These are phyloP conservation scores for Leucopternis melanops DNA, from an alignment of 2,113 vertebrate genomes.

Conservation along the genomic window DNA sequence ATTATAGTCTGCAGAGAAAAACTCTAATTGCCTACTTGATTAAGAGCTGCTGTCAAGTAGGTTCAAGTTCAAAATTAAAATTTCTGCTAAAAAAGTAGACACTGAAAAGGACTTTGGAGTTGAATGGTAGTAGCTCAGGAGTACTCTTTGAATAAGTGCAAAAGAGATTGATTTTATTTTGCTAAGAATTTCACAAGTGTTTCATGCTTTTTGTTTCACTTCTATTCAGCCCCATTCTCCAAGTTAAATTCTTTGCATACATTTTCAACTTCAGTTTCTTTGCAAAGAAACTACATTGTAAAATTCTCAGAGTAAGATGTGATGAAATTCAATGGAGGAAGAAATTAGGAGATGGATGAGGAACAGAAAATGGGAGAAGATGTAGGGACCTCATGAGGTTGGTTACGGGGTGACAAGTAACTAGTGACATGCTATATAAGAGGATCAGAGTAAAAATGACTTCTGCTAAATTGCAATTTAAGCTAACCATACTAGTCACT, in stretches of 20 bases:
- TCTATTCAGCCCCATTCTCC: not conserved
- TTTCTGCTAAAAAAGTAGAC: not conserved
- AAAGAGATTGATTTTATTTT: not conserved
- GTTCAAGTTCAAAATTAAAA: not conserved
- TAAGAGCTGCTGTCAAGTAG: not conserved
- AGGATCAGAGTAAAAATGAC: not conserved
- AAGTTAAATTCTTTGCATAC: not conserved
- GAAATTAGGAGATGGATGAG: not conserved
- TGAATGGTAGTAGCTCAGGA: not conserved
- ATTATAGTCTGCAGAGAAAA: not conserved
- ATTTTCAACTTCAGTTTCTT: not conserved
- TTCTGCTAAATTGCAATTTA: not conserved
- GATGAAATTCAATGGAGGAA: not conserved
- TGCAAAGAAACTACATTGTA: not conserved
- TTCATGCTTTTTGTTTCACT: not conserved
- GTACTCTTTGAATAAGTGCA: not conserved
- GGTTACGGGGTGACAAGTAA: not conserved
- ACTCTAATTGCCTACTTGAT: not conserved
- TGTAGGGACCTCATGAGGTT: not conserved
- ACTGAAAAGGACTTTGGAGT: not conserved
- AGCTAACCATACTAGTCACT: not conserved
- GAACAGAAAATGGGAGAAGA: not conserved
- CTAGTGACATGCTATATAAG: not conserved
- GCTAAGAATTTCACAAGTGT: not conserved
- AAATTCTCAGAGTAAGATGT: not conserved